These are phyloP conservation scores for Rhizomys pruinosus DNA, from an alignment of 2,113 vertebrate species.

Conservation along the genomic window DNA sequence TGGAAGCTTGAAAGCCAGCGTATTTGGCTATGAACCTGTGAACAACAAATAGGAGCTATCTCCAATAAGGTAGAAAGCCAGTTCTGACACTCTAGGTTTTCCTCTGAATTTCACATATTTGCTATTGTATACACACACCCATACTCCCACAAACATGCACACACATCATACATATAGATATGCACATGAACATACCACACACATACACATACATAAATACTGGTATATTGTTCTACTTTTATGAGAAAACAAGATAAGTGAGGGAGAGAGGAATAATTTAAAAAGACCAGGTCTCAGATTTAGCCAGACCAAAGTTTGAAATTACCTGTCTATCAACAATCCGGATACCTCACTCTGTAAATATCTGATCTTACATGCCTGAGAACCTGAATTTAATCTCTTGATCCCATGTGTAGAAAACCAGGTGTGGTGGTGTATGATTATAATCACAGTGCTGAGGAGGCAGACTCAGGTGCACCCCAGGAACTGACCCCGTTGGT, in stretches of 20 bases:
- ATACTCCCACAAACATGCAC: neutral
- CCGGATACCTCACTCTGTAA: neutral
- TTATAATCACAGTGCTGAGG: neutral
- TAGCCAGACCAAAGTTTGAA: neutral
- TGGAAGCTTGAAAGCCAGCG: neutral
- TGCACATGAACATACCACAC: neutral
- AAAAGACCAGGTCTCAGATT: neutral
- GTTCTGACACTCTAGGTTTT: neutral
- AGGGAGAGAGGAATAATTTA: neutral
- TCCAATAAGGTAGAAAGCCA: fast-evolving
- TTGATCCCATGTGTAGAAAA: neutral
- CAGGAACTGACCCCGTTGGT: neutral
- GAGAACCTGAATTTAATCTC: neutral
- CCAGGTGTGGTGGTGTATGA: neutral
- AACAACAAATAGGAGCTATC: neutral
- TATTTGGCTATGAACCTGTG: neutral
- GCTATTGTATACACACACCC: neutral
- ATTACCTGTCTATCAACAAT: neutral
- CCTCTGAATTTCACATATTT: neutral
- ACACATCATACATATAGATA: neutral
- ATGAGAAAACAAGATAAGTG: neutral
- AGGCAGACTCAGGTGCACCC: neutral
- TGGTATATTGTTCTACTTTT: neutral
- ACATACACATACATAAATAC: neutral
- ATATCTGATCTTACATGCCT: neutral